A percentile compares a stretch with the other conserved stretches of the same genome.
Conservation (phyloP, 2,888 invertebrate species). For the Bruchidius siliquastri region DNA sequence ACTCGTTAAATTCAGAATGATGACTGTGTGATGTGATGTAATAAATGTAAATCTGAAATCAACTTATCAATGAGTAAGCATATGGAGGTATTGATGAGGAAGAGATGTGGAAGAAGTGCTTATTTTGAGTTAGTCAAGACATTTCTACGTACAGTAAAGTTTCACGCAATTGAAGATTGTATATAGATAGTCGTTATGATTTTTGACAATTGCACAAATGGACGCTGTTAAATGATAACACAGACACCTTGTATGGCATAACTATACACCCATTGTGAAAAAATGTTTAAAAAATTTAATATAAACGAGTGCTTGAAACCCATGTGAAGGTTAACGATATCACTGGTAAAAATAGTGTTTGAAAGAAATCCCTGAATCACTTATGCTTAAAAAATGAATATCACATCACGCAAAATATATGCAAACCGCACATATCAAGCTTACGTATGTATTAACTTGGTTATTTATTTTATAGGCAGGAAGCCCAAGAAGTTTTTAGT, state of each 20-base stretch:
- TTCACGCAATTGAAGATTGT: no score
- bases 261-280: not conserved
- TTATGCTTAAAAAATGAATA: not conserved
- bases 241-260: not conserved
- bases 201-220: no score
- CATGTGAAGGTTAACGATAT: not conserved
- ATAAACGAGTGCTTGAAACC: not conserved
- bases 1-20: not conserved
- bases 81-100: not conserved
- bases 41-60: not conserved
- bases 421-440: not conserved
- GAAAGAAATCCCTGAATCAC: not conserved
- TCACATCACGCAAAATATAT: not conserved
- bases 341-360: not conserved
- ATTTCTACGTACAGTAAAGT: no score
- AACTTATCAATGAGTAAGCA: not conserved
- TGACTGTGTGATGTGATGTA: not conserved
- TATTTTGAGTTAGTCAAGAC: not conserved
- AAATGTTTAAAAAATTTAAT: not conserved
- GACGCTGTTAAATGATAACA: not conserved
- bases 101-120: not conserved
- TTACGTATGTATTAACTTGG: not conserved
- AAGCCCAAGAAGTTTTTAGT: no score
- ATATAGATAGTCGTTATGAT: no score
- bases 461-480: no score